phyloP scores from a whole-genome alignment of 2,888 invertebrate genomes.

The Agrypnus murinus region DNA sequence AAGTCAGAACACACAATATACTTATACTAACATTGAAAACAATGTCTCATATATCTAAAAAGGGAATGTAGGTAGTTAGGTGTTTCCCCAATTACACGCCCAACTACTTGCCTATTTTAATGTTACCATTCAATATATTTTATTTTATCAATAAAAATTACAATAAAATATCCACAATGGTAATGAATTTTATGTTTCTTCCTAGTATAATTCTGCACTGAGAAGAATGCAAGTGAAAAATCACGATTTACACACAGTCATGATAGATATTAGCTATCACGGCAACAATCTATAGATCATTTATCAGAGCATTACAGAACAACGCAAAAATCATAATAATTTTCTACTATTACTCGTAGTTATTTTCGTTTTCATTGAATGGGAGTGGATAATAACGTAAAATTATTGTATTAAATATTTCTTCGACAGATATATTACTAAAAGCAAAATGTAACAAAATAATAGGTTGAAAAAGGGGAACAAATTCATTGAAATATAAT shows the following conservation, averaged over 20 bases:
- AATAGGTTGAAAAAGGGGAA: slow-evolving; percentile 1
- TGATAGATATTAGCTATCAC: slow-evolving; percentile 19
- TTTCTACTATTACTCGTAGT: slow-evolving; percentile 15
- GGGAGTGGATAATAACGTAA: slow-evolving; percentile 18
- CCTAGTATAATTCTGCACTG: not conserved
- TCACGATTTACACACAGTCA: slow-evolving; percentile 15
- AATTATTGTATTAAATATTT: no score
- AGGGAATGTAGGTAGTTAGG: no score
- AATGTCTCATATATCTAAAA: no score
- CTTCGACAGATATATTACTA: not conserved
- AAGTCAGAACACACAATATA: no score
- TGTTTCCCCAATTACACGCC: not conserved
- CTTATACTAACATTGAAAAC: no score
- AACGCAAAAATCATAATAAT: slow-evolving; percentile 15
- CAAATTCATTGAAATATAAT: slow-evolving; percentile 20
- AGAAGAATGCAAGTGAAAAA: not conserved
- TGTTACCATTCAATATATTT: not conserved
- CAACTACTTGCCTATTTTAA: not conserved
- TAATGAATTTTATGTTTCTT: not conserved
- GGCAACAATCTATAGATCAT: slow-evolving; percentile 24
- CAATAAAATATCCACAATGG: not conserved
- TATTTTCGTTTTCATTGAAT: slow-evolving; percentile 26
- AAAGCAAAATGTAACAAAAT: slow-evolving; percentile 6
- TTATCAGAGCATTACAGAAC: slow-evolving; percentile 22
- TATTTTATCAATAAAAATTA: not conserved